Percentiles rank a stretch among this genome's conserved stretches.
These are phyloP conservation scores for Nyleta sp. DNA, from an alignment of 2,888 invertebrate genomes.

Conservation along the genomic window DNA sequence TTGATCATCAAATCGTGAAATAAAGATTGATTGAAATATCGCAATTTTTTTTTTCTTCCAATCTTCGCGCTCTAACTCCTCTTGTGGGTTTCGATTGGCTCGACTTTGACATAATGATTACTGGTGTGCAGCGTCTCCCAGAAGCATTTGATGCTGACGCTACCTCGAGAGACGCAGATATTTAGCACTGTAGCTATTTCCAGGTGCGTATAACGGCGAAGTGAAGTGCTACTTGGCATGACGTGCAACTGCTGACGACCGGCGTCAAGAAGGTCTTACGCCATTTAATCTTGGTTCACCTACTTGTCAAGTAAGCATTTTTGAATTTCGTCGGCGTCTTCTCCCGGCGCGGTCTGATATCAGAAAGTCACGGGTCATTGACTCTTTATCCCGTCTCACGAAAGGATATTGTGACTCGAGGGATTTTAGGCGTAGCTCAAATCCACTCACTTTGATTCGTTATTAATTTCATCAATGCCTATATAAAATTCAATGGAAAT, in stretches of 20 bases:
- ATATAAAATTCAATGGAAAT: too few relatives aligned
- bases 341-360: slow-evolving; percentile 4
- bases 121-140: slow-evolving; percentile 20
- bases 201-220: slow-evolving; percentile 73
- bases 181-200: slow-evolving; percentile 73
- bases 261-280: slow-evolving; percentile 62
- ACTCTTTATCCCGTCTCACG: slow-evolving; percentile 23
- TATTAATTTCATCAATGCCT: too few relatives aligned
- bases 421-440: too few relatives aligned
- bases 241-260: slow-evolving; percentile 66
- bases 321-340: not conserved
- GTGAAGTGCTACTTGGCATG: slow-evolving; percentile 73
- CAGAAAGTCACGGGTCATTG: slow-evolving; percentile 35
- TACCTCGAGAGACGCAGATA: slow-evolving; percentile 64
- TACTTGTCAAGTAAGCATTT: slow-evolving; percentile 58
- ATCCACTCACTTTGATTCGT: too few relatives aligned
- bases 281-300: slow-evolving; percentile 59
- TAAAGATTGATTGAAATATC: too few relatives aligned
- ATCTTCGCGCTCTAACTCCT: too few relatives aligned
- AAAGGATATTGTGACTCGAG: too few relatives aligned
- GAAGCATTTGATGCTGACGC: slow-evolving; percentile 10
- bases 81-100: slow-evolving; percentile 1
- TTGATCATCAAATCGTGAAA: too few relatives aligned
- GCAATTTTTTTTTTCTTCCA: too few relatives aligned
- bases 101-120: slow-evolving; percentile 35